Evolutionary conservation across 2,113 vertebrate genomes (phyloP).

Genomic region (Terrapene triunguis): DNA sequence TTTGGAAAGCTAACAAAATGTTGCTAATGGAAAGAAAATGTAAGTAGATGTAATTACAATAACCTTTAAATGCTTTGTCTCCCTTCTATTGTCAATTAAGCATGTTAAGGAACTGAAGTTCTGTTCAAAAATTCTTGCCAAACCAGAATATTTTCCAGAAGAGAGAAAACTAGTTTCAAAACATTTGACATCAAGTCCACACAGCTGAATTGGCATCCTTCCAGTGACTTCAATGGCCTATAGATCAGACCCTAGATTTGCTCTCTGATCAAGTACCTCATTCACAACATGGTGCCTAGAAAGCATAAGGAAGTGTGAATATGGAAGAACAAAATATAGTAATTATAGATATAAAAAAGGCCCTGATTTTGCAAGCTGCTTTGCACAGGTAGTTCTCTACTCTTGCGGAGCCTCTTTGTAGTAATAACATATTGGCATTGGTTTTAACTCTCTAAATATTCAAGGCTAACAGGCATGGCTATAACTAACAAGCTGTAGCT

Average conservation of each 20-base stretch:
- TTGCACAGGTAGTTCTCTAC: not conserved
- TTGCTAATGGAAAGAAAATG: slow-evolving; percentile 65
- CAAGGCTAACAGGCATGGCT: not conserved
- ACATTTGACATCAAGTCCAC: not conserved
- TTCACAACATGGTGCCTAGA: not conserved
- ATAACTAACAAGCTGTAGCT: not conserved
- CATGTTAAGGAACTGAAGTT: slow-evolving; percentile 45
- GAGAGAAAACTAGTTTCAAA: not conserved
- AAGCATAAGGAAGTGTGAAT: not conserved
- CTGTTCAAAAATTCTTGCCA: not conserved
- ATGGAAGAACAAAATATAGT: slow-evolving; percentile 27
- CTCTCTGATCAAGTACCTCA: slow-evolving; percentile 38
- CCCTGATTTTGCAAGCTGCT: not conserved
- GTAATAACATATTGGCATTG: not conserved
- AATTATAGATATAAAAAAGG: slow-evolving; percentile 34
- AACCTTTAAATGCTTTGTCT: slow-evolving; percentile 55
- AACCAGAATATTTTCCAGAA: slow-evolving; percentile 19
- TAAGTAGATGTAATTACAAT: slow-evolving; percentile 70
- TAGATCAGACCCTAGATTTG: not conserved
- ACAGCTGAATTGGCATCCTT: not conserved
- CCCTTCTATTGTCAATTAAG: slow-evolving; percentile 53
- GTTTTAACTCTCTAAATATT: not conserved
- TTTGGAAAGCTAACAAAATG: slow-evolving; percentile 74
- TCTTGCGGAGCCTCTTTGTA: not conserved
- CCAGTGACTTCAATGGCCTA: not conserved